Conservation (phyloP, 2,797 vertebrate species). For the Bryconaethiops microstoma region DNA sequence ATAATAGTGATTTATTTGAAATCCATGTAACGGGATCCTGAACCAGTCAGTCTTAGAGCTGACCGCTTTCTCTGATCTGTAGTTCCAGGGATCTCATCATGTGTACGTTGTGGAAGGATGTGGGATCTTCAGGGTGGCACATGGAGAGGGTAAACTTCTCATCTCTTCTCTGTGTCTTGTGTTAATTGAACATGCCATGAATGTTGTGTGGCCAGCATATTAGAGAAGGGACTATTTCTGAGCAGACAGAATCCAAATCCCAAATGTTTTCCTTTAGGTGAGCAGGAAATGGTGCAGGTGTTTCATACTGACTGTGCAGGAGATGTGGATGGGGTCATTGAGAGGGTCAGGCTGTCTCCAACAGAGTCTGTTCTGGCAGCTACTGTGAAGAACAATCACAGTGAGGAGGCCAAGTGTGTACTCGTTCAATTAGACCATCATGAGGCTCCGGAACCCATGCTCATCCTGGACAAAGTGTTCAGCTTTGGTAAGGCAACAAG, state of each 20-base stretch:
- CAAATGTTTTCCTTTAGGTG: slow-evolving; percentile 63
- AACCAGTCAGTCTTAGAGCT: neutral
- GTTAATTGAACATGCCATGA: neutral
- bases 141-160: slow-evolving; percentile 74
- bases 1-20: neutral
- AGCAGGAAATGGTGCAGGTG: slow-evolving; percentile 76
- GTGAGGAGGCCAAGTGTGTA: slow-evolving; percentile 80
- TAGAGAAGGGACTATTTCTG: neutral
- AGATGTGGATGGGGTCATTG: slow-evolving; percentile 72
- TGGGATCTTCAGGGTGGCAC: slow-evolving; percentile 83
- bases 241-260: neutral
- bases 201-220: no score
- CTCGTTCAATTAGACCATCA: slow-evolving; percentile 76
- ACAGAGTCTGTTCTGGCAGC: slow-evolving; percentile 83
- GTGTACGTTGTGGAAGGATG: slow-evolving; percentile 85
- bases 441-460: slow-evolving; percentile 54
- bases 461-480: slow-evolving; percentile 82
- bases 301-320: slow-evolving; percentile 73
- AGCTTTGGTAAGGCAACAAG: slow-evolving; percentile 84
- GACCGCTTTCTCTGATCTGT: slow-evolving; percentile 41
- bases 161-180: neutral
- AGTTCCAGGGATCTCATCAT: slow-evolving; percentile 82
- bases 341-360: slow-evolving; percentile 89
- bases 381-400: slow-evolving; percentile 76
- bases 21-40: neutral